Evolutionary conservation across 2,888 invertebrate species (phyloP), one percentile per base, ranked within the genome.

Genomic region (Macropis europaea): DNA sequence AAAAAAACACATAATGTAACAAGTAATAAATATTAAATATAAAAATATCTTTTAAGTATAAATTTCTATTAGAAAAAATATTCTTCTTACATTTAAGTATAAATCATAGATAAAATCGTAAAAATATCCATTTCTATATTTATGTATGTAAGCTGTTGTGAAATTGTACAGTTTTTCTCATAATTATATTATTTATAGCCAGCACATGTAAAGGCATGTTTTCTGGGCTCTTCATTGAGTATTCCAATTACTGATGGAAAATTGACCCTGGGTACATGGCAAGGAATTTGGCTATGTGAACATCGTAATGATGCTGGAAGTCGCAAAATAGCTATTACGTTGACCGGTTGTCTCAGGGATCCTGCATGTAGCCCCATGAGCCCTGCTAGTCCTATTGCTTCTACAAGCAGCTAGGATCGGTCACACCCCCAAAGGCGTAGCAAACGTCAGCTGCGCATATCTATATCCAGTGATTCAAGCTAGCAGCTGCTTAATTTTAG

Each of bases 221-320:
- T 99, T 91, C 93, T 99, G 88, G 98, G 99, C 84, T 97, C 97
- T 80, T 97, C 97, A 82, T 92, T 99, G 89, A 97, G 97, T 87
- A 96, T 99, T 90, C 98, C 98, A 81, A 97, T 99, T 90, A 97
- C 97, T 82, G 97, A 98, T 88, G 98, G 98, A 85, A 97, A 97
- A 91, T 92, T 98, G 87, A 97, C 97, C 90, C 92, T 98, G 87
- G 98, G 98, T 84, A 97, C 97, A 86, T 99, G 98, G 98, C 98
- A 98, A 92, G 98, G 99, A 77, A 95, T 99, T 81, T 99, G 98
- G 98, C 93, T 99, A 85, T 98, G 98, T 92, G 99, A 99, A 91
- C 99, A 99, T 92, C 94, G 99, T 89, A 97, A 98, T 92, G 96
- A 96, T 90, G 98, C 97, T 83, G 97, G 97, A 86, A 97, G 97